A percentile compares a stretch with the other conserved stretches of the same genome.
phyloP scores from a whole-genome alignment of 2,113 vertebrate species.

The cat (Felis catus) region DNA sequence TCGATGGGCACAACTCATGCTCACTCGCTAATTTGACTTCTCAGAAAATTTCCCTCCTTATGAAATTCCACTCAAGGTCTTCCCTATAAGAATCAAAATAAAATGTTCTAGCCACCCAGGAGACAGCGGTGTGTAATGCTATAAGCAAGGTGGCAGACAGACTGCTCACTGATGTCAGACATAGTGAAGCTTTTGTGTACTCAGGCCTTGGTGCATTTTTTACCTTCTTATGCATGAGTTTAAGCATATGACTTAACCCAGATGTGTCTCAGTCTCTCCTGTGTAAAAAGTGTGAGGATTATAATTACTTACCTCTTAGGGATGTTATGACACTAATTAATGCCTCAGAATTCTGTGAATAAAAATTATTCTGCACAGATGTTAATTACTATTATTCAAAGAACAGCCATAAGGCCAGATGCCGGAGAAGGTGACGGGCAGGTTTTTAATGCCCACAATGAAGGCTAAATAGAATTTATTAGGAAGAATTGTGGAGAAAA shows the following conservation, averaged over 20 bases:
- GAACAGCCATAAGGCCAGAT: conserved; percentile 9
- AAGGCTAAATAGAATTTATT: conserved; percentile 20
- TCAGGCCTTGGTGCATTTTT: background rate
- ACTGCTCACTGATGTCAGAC: background rate
- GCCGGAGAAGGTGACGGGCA: background rate
- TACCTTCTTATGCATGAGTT: background rate
- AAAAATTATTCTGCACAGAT: conserved; percentile 47
- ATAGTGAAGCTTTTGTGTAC: background rate
- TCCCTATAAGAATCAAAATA: background rate
- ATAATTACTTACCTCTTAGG: conserved; percentile 66
- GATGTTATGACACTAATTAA: conserved; percentile 68
- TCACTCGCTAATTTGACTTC: background rate
- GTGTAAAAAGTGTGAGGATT: conserved; percentile 57
- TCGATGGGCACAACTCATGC: background rate
- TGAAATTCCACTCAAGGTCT: background rate
- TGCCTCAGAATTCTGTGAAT: conserved; percentile 58
- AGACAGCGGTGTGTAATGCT: background rate
- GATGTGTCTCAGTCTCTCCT: conserved; percentile 23
- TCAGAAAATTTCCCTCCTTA: background rate
- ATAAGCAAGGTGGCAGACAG: background rate
- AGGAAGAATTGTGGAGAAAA: background rate
- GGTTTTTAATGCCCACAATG: conserved; percentile 9
- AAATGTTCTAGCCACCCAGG: background rate
- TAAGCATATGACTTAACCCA: conserved; percentile 21
- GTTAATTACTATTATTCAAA: conserved; percentile 67